A percentile compares a stretch with the other conserved stretches of the same genome.
Evolutionary conservation across 2,797 vertebrate genomes (phyloP).

Genomic region (Hoplostethus atlanticus): DNA sequence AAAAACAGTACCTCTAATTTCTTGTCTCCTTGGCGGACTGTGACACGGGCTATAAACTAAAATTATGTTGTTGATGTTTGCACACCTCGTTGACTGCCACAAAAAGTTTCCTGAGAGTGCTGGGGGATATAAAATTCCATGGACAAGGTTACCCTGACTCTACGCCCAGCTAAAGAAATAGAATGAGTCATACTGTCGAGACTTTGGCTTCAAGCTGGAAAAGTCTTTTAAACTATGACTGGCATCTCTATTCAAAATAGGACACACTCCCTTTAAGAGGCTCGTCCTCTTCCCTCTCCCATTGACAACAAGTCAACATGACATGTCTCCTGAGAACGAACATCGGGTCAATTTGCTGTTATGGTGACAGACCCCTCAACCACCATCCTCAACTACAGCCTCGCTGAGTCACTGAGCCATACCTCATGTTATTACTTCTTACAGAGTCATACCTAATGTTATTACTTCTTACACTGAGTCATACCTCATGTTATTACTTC

Average conservation of each 20-base stretch:
- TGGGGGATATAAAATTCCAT: conserved; percentile 30
- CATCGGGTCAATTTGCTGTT: conserved; percentile 13
- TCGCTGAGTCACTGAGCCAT: too few relatives aligned
- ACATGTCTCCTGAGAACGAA: conserved; percentile 48
- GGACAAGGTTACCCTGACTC: conserved; percentile 20
- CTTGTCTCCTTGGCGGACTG: conserved; percentile 39
- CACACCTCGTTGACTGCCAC: conserved; percentile 15
- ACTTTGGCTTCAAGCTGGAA: conserved; percentile 17
- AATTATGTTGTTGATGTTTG: conserved; percentile 19
- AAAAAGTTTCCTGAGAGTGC: neutral
- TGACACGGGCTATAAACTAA: conserved; percentile 37
- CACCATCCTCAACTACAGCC: neutral
- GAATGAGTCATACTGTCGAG: conserved; percentile 24
- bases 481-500: neutral
- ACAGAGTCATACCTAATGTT: neutral
- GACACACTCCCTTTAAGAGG: neutral
- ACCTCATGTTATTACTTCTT: neutral
- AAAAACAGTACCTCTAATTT: conserved; percentile 25
- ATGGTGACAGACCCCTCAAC: neutral
- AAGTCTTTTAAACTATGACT: conserved; percentile 17
- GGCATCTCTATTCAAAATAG: neutral
- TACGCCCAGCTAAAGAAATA: neutral
- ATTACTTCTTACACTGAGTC: too few relatives aligned
- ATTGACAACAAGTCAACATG: conserved; percentile 10
- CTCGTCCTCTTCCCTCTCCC: neutral